Evolutionary conservation across 2,888 invertebrate species (phyloP), one percentile per base, ranked within the genome.

Genomic region (Drosophila mettleri): DNA sequence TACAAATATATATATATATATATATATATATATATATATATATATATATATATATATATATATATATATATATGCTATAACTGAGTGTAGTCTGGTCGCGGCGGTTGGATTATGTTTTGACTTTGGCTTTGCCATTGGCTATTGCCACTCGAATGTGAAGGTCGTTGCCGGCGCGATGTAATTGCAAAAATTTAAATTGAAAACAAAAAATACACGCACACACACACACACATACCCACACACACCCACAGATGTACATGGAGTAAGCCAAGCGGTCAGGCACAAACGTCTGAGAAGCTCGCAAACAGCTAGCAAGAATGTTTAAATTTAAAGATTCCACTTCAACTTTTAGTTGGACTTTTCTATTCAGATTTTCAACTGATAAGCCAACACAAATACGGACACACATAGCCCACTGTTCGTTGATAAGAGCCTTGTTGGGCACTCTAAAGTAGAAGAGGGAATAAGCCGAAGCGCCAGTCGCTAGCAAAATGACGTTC

Each of bases 101-200:
- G 36, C 36, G 29, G 29, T 54, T 61, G 52, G 46, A 48, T 57
- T 45, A 45, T 27, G 24, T 4, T 24, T 43, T 48, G 24, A 20
- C 36, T 31, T 58, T 59, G 45, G 46, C 48, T 49, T 46, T 10
- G 16, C 5, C 24, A 10, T 20, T 51, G 22, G 24, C 59, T 33
- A 16, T 31, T 48, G 49, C 20, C 62, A 45, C 48, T 36, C 41
- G 61, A 60, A 39, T 55, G 59, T 57, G 24, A 9, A 34, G 45
- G 31, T 54, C 39, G 39, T 69, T 29, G 59, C 51, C 41, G 55
- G 36, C 33, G 57, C 45, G 51, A 54, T 53, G 62, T 70, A 64
- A 68, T 74, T 71, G 67, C 68, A 64, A 72, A 72, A 83, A 72
- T 78, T 69, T 49, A 84, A 80, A 84, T 75, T 72, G 72, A 83